phyloP scores from a whole-genome alignment of 2,888 invertebrate genomes.

The Autographa gamma region DNA sequence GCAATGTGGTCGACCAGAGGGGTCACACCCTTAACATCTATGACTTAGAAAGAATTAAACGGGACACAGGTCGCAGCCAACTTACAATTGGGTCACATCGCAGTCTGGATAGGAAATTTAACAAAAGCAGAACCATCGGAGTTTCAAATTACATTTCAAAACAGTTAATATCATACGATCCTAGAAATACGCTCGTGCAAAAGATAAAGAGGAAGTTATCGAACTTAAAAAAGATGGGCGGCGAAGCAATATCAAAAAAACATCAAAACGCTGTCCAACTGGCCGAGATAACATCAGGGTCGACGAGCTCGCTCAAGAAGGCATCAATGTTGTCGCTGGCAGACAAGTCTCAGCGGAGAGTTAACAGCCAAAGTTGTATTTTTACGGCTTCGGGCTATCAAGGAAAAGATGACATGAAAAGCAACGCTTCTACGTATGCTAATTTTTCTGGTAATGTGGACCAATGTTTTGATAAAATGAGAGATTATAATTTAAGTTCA shows the following conservation, averaged over 20 bases:
- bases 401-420: constrained; percentile 80
- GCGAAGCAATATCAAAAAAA: constrained; percentile 84
- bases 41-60: constrained; percentile 83
- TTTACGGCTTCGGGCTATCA: constrained; percentile 79
- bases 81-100: constrained; percentile 80
- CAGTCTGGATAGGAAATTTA: constrained; percentile 85
- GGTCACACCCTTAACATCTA: constrained; percentile 84
- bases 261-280: constrained; percentile 85
- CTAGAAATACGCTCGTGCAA: constrained; percentile 84
- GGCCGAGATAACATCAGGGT: constrained; percentile 84
- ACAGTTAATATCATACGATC: constrained; percentile 86
- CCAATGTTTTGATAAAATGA: constrained; percentile 84
- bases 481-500: constrained; percentile 73
- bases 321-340: constrained; percentile 84
- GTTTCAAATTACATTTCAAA: constrained; percentile 86
- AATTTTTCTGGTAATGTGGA: constrained; percentile 87
- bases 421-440: constrained; percentile 80
- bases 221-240: constrained; percentile 86
- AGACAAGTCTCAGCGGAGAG: constrained; percentile 82
- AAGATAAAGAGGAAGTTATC: constrained; percentile 87
- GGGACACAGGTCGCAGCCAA: constrained; percentile 78
- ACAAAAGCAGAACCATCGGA: constrained; percentile 83
- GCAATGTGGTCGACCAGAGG: constrained; percentile 75
- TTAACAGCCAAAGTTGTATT: constrained; percentile 84
- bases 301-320: constrained; percentile 83